phyloP scores from a whole-genome alignment of 92 coral and sea anemone genomes.

The Hydrozoanthus gracilis region DNA sequence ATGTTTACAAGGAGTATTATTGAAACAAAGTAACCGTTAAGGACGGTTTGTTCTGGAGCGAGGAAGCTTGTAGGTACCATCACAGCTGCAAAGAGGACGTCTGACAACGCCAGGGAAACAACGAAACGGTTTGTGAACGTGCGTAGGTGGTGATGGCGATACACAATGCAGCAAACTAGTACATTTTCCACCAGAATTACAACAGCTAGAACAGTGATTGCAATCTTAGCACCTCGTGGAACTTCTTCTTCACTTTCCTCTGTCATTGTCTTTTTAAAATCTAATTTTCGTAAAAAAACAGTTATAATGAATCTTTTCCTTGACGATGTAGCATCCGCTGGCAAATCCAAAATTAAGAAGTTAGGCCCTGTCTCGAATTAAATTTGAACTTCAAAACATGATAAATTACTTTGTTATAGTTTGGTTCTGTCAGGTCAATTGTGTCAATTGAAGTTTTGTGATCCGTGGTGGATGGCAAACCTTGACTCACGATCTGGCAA shows the following conservation, averaged over 20 bases:
- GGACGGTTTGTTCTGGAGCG: conserved; percentile 41
- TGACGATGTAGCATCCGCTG: background rate
- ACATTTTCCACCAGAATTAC: conserved; percentile 74
- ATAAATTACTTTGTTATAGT: conserved; percentile 7
- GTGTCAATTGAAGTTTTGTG: conserved; percentile 20
- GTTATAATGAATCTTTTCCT: background rate
- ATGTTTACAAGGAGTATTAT: conserved; percentile 80
- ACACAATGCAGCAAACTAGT: conserved; percentile 79
- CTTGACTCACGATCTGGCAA: background rate
- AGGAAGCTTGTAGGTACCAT: conserved; percentile 66
- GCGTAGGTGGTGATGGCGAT: conserved; percentile 72
- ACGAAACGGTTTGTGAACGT: conserved; percentile 81
- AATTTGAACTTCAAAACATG: background rate
- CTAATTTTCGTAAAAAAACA: background rate
- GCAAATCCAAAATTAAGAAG: background rate
- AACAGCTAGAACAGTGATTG: conserved; percentile 66
- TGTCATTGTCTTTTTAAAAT: background rate
- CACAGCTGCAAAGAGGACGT: conserved; percentile 77
- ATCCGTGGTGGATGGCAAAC: background rate
- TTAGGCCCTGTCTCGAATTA: background rate
- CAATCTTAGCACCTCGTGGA: conserved; percentile 17
- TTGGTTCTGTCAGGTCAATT: background rate
- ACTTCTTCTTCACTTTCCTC: conserved; percentile 15
- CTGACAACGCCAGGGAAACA: conserved; percentile 79
- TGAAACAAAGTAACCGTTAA: conserved; percentile 63